A percentile compares a stretch with the other conserved stretches of the same genome.
These are phyloP conservation scores for Ferdinandea cuprea DNA, from an alignment of 2,888 invertebrate species.

Conservation along the genomic window DNA sequence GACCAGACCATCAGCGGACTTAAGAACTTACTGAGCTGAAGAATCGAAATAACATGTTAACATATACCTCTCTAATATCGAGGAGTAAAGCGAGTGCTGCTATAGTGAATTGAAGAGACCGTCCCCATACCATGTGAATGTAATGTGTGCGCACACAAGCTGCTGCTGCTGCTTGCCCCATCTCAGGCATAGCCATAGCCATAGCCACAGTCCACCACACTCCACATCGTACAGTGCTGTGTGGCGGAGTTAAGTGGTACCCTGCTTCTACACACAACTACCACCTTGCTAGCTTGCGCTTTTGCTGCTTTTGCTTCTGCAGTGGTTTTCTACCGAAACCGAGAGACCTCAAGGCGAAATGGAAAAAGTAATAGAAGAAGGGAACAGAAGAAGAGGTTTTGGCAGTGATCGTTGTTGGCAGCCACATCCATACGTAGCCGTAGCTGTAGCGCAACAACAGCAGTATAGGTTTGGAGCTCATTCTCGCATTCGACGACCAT, in stretches of 20 bases:
- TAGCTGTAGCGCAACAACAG: conserved; percentile 12
- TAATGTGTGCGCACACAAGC: conserved; percentile 72
- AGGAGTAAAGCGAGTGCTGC: conserved; percentile 47
- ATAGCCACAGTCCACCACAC: conserved; percentile 34
- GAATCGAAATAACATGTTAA: conserved; percentile 73
- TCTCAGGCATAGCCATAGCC: conserved; percentile 20
- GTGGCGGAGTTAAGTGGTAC: conserved; percentile 66
- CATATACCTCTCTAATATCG: conserved; percentile 74
- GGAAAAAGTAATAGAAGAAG: conserved; percentile 74
- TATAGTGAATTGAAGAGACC: conserved; percentile 70
- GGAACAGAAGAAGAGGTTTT: conserved; percentile 62
- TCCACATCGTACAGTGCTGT: conserved; percentile 3
- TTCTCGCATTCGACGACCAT: conserved; percentile 56
- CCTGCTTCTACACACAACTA: conserved; percentile 59
- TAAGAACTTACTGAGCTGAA: conserved; percentile 80
- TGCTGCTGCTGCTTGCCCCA: conserved; percentile 57
- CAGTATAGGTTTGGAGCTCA: conserved; percentile 38
- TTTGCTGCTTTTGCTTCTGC: conserved; percentile 67
- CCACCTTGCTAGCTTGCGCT: conserved; percentile 58
- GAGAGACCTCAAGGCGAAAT: conserved; percentile 72
- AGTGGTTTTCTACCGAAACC: conserved; percentile 64
- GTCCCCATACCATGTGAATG: conserved; percentile 72
- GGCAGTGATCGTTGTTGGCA: conserved; percentile 54
- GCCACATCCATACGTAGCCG: conserved; percentile 4
- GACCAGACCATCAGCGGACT: conserved; percentile 83